Conservation (phyloP, 2,797 vertebrate genomes). For the Sebastes itinus region DNA sequence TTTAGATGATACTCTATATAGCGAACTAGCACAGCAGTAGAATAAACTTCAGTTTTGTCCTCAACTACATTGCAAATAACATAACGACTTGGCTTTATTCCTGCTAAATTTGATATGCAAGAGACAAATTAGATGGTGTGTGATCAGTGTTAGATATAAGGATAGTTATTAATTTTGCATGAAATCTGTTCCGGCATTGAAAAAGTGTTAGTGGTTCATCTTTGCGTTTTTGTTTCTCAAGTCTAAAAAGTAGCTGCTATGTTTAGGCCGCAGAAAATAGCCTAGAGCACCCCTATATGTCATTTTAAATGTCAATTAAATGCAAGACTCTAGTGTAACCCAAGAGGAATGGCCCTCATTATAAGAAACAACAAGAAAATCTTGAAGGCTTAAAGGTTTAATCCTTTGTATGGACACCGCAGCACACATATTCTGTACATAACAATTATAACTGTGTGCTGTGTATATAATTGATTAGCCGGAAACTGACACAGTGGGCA, state of each 20-base stretch:
- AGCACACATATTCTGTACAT: neutral
- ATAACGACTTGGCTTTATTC: neutral
- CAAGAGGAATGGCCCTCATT: conserved; percentile 13
- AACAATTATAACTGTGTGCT: neutral
- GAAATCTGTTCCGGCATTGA: neutral
- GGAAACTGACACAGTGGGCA: neutral
- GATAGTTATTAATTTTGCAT: neutral
- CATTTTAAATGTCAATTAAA: conserved; percentile 60
- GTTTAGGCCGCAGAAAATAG: conserved; percentile 19
- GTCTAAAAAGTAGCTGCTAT: conserved; percentile 13
- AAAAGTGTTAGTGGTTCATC: neutral
- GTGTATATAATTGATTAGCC: conserved; percentile 1
- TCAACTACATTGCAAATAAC: neutral
- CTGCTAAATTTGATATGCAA: neutral
- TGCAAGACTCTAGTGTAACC: conserved; percentile 10
- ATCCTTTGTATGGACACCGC: neutral
- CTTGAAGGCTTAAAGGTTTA: neutral
- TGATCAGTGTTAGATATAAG: neutral
- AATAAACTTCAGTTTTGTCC: neutral
- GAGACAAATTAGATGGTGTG: neutral
- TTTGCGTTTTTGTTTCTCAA: neutral
- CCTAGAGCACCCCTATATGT: conserved; percentile 5
- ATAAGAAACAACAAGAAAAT: neutral
- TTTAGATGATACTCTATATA: neutral
- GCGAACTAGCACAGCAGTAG: neutral